Base-by-base conservation (phyloP, 2,888 invertebrate species). In the Cenopis cana region DNA sequence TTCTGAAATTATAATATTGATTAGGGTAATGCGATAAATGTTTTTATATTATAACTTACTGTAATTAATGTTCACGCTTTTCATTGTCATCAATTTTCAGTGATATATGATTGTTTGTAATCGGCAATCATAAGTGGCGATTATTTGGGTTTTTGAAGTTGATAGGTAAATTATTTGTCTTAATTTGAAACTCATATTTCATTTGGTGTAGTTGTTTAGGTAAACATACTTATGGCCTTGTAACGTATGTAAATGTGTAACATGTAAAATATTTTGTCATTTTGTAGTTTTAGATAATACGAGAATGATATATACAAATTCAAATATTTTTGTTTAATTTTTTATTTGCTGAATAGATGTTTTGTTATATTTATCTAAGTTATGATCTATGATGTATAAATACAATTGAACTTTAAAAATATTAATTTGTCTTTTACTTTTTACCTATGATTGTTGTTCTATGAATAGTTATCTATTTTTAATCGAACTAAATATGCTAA, bases 171-270 rank as follows among this genome's bases (percentile, higher is more conserved):
- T 66, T 54, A 46, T 17, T 50, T 60, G 70, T 65, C 38, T 70
- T 60, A 14, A 55, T 46, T 66, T 69, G n/a, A 46, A 65, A 55
- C 41, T 36, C 38, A 67, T 41, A 49, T 52, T 76, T 79, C 76
- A 79, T 79, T 79, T 81, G 75, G 75, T 78, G 70, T 82, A 78
- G 76, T 74, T 70, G 57, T 69, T 75, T 79, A 83, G 79, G 69
- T 75, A 71, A 77, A 81, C 62, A 9, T 50, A 81, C 77, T 77
- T 78, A 83, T 83, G 83, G 85, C 87, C 86, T 89, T 91, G 88
- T 89, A 89, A 88, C 89, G 84, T 90, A 89, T 91, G 89, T 91
- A 92, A 90, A 91, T 84, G 79, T 89, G 88, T 85, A 83, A 85
- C 78, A 81, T 90, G 89, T 91, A 89, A 85, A 89, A 87, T 79